A percentile compares a stretch with the other conserved stretches of the same genome.
Evolutionary conservation across 2,888 invertebrate species (phyloP).

Genomic region (Arctia plantaginis): DNA sequence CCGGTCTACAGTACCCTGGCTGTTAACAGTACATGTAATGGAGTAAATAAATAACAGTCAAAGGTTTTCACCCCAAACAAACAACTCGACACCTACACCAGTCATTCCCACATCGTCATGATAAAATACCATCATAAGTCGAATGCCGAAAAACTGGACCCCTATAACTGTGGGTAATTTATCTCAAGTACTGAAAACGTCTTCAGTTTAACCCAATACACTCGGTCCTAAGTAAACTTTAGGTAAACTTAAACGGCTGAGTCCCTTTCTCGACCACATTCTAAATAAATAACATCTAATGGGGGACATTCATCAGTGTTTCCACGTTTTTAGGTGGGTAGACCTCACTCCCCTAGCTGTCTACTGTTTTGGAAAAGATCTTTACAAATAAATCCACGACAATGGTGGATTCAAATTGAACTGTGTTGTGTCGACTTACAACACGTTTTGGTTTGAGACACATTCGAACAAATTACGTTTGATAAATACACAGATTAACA

Average conservation of each 20-base stretch:
- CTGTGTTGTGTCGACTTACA: conserved; percentile 46
- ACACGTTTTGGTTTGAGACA: conserved; percentile 47
- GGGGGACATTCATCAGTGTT: conserved; percentile 87
- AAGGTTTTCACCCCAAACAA: conserved; percentile 57
- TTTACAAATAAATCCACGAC: conserved; percentile 62
- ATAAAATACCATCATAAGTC: conserved; percentile 80
- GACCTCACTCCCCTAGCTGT: conserved; percentile 79
- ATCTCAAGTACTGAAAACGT: conserved; percentile 77
- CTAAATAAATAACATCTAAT: conserved; percentile 88
- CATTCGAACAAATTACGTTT: conserved; percentile 74
- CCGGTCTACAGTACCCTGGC: conserved; percentile 37
- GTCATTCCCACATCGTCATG: conserved; percentile 68
- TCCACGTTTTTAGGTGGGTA: conserved; percentile 85
- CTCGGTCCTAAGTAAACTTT: conserved; percentile 85
- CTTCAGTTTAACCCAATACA: conserved; percentile 84
- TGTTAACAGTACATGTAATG: conserved; percentile 48
- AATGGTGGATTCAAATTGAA: conserved; percentile 42
- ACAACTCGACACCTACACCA: conserved; percentile 57
- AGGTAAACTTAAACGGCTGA: conserved; percentile 81
- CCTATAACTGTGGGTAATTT: conserved; percentile 80
- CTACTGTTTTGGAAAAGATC: conserved; percentile 75
- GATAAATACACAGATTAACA: conserved; percentile 79
- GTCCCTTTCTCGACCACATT: conserved; percentile 85
- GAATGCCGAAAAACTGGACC: conserved; percentile 83
- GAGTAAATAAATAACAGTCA: conserved; percentile 50